Conservation (phyloP, 2,797 vertebrate species). For the Nyctibius grandis region DNA sequence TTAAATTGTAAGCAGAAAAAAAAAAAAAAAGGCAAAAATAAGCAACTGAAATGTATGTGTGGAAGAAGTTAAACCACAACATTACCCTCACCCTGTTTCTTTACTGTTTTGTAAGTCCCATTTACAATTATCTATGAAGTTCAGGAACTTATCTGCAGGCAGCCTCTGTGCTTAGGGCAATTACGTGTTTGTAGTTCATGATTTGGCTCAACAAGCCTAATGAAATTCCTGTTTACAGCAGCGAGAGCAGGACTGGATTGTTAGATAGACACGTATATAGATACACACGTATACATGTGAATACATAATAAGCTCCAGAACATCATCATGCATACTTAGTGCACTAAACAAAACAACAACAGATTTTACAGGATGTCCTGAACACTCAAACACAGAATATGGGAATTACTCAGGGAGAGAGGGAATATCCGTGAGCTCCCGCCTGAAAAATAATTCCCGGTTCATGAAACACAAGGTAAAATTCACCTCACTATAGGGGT, state of each 20-base stretch:
- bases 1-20: not conserved
- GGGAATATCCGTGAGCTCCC: fast-evolving
- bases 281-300: not conserved
- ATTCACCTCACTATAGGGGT: not conserved
- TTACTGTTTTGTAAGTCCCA: not conserved
- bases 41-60: not conserved
- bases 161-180: not conserved
- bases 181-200: fast-evolving
- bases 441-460: not conserved
- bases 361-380: not conserved
- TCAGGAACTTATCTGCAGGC: not conserved
- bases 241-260: not conserved
- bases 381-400: not conserved
- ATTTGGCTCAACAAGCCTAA: not conserved
- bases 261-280: not conserved
- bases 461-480: not conserved
- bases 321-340: not conserved
- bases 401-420: not conserved
- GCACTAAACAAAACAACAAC: not conserved
- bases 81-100: not conserved
- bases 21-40: not conserved
- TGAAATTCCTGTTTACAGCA: not conserved
- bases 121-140: not conserved
- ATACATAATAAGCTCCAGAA: not conserved
- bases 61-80: not conserved